Percentiles rank a stretch among this genome's conserved stretches.
Conservation (phyloP, 2,797 vertebrate genomes). For the Phrynocephalus forsythii region DNA sequence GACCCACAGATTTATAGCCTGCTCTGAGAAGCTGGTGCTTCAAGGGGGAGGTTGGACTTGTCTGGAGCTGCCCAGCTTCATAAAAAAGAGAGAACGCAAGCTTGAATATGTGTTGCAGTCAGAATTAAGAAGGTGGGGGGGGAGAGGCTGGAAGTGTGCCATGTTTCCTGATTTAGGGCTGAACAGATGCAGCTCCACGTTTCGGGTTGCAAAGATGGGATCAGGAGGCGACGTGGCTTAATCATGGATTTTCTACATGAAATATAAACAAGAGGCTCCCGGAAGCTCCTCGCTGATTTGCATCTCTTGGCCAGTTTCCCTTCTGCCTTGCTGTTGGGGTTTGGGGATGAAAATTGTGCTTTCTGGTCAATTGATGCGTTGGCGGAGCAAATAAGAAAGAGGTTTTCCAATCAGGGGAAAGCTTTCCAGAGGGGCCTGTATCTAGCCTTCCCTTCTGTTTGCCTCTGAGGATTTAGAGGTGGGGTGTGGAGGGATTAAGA, state of each 20-base stretch:
- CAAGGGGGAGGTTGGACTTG: background rate
- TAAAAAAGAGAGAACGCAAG: background rate
- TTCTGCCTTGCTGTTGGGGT: background rate
- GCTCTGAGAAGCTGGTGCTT: background rate
- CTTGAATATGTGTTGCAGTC: background rate
- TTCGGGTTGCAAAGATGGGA: background rate
- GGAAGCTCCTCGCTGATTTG: background rate
- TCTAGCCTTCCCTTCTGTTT: slow-evolving; percentile 10
- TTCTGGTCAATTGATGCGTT: no score
- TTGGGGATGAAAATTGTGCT: background rate
- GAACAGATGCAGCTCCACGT: background rate
- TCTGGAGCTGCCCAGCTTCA: no score
- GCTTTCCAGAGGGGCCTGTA: background rate
- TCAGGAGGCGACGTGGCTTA: background rate
- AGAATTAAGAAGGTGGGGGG: background rate
- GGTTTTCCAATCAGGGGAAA: background rate
- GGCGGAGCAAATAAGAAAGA: background rate
- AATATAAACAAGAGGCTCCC: background rate
- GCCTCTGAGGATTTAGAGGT: slow-evolving; percentile 15
- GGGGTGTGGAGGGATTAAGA: slow-evolving; percentile 13
- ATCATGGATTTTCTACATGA: background rate
- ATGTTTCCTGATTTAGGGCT: background rate
- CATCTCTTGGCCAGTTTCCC: background rate
- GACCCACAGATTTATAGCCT: background rate
- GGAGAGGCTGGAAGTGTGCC: background rate